A percentile compares a stretch with the other conserved stretches of the same genome.
phyloP scores from a whole-genome alignment of 2,888 invertebrate species.

The Tupiocoris notatus region DNA sequence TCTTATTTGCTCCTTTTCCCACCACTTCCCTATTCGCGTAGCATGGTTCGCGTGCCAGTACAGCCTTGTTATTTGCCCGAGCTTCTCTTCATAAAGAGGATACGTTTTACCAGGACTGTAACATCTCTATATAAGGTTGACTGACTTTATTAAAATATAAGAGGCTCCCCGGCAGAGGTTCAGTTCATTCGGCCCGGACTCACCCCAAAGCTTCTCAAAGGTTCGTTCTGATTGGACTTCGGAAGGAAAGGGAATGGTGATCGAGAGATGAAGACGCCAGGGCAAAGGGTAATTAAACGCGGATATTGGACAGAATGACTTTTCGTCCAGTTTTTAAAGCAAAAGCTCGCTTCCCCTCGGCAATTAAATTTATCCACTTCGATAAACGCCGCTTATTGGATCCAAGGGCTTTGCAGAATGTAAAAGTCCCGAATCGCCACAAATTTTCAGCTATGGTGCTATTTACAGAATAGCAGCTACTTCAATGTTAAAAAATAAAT shows the following conservation, averaged over 20 bases:
- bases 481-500: too few species aligned
- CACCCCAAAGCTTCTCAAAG: background rate
- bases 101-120: conserved; percentile 35
- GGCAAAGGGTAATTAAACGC: conserved; percentile 21
- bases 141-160: conserved; percentile 35
- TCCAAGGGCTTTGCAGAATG: too few species aligned
- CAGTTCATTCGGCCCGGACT: conserved; percentile 21
- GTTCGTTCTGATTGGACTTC: background rate
- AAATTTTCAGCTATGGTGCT: too few species aligned
- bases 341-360: conserved; percentile 18
- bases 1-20: conserved; percentile 13
- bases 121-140: conserved; percentile 11
- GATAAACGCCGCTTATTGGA: conserved; percentile 30
- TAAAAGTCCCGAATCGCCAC: too few species aligned
- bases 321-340: conserved; percentile 16
- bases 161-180: conserved; percentile 1
- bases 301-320: conserved; percentile 5
- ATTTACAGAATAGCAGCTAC: too few species aligned
- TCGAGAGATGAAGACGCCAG: background rate
- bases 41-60: background rate
- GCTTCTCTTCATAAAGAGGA: conserved; percentile 24
- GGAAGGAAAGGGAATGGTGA: too few species aligned
- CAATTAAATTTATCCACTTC: conserved; percentile 38
- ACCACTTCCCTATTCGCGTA: background rate
- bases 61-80: conserved; percentile 14